Base-by-base conservation (phyloP, 2,113 vertebrate genomes). In the Atrichornis clamosus region DNA sequence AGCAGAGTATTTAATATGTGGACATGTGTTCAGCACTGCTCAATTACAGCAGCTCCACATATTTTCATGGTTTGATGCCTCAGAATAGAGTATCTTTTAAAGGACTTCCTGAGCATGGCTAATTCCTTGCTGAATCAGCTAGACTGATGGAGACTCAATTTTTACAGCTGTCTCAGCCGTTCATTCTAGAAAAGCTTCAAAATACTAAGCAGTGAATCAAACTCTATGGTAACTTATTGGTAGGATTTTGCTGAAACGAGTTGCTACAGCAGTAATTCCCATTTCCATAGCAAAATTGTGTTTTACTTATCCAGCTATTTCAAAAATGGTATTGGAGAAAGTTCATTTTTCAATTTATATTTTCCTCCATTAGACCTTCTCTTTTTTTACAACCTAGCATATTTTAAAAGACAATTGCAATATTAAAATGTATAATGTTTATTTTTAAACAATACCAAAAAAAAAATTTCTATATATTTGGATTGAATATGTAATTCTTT, bases 241-340 rank as follows among this genome's bases (percentile, higher is more conserved):
- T 56, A 87, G 76, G 67, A 90, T 97, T 96, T 86, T 96, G 81
- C 87, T 95, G 84, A 96, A 97, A 97, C 0, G 62, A 39, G 52
- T 85, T 2, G 5, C 81, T 93, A 91, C 74, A 96, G 95, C 52
- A 90, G 75, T 89, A 95, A 96, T 95, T 97, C 94, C 87, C 78
- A 92, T 94, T 97, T 97, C 82, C 93, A 93, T 93, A 94, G 83
- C 18, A 95, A 97, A 97, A 92, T 33, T 78, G 24, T 96, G 12
- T 72, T 94, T 95, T 93, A 94, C 74, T 97, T 97, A 97, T 88
- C 84, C 88, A 98, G 76, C 79, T 96, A 69, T 93, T 97, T 96
- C 72, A 96, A 96, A 96, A 60, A 82, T 27, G 14, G 22, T 85
- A 85, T 88, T 89, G 91, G 49, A 96, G 30, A 67, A 30, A 58